Conservation (phyloP, 2,113 vertebrate species). For the Upupa epops region DNA sequence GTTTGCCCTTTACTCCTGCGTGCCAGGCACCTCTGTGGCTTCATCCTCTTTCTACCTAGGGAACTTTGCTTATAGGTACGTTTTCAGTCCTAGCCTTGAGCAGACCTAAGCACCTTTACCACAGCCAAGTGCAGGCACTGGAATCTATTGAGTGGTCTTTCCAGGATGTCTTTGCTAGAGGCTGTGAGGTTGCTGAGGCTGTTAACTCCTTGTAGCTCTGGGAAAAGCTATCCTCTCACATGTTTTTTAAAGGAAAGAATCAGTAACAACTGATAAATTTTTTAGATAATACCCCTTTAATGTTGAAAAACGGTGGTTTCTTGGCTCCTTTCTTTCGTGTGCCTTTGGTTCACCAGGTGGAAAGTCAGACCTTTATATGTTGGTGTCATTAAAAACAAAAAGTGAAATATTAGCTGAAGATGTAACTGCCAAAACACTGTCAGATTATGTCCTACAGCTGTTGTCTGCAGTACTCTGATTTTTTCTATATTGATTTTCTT, state of each 20-base stretch:
- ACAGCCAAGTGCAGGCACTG: background rate
- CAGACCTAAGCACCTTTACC: background rate
- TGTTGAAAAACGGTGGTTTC: background rate
- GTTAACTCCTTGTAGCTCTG: background rate
- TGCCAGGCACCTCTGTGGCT: background rate
- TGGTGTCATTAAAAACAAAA: background rate
- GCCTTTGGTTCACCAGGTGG: background rate
- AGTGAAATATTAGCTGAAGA: background rate
- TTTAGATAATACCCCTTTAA: background rate
- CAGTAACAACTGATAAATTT: background rate
- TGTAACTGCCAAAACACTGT: conserved; percentile 21
- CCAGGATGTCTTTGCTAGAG: background rate
- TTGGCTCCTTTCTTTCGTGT: background rate
- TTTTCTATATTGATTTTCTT: conserved; percentile 42
- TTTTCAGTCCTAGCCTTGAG: background rate
- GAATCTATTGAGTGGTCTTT: background rate
- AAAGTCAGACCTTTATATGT: background rate
- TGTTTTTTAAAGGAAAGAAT: background rate
- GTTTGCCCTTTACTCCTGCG: background rate
- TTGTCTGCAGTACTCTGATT: background rate
- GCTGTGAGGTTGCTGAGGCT: background rate
- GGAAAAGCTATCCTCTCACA: background rate
- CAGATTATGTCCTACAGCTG: conserved; percentile 39
- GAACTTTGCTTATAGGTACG: background rate
- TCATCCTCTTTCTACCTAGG: background rate